Percentiles rank a stretch among this genome's conserved stretches.
Conservation (phyloP, 2,113 vertebrate species). For the Phasianus colchicus region DNA sequence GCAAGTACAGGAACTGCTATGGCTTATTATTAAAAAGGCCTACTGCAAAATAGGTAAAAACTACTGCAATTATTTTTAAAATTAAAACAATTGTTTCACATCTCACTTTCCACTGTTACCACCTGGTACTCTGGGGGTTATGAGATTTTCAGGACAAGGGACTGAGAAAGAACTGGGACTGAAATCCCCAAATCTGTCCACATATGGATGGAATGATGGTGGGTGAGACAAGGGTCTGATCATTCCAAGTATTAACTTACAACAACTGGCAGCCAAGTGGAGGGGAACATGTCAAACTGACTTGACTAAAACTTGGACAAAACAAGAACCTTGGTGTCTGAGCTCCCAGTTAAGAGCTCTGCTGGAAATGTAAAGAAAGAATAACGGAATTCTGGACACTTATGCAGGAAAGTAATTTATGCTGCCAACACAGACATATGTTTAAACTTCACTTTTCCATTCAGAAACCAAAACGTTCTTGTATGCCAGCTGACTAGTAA, state of each 20-base stretch:
- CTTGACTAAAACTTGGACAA: conserved; percentile 49
- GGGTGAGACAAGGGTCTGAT: background rate
- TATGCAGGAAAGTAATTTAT: conserved; percentile 39
- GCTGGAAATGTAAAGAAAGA: conserved; percentile 59
- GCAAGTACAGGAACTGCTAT: background rate
- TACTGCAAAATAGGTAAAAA: background rate
- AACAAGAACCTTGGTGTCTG: background rate
- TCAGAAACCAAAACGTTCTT: conserved; percentile 11
- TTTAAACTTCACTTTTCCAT: conserved; percentile 67
- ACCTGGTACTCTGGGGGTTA: conserved; percentile 1
- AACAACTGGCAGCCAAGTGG: conserved; percentile 31
- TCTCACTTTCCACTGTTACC: background rate
- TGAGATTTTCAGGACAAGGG: conserved; percentile 27
- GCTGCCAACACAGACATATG: conserved; percentile 57
- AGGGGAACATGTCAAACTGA: conserved; percentile 48
- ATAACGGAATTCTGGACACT: conserved; percentile 54
- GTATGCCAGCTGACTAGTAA: conserved; percentile 16
- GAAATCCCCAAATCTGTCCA: conserved; percentile 19
- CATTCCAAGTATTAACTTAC: conserved; percentile 41
- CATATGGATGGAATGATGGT: conserved; percentile 25
- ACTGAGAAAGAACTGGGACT: conserved; percentile 15
- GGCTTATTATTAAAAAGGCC: background rate
- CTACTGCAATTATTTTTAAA: background rate
- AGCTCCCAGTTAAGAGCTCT: conserved; percentile 26
- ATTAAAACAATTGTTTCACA: background rate